phyloP scores from a whole-genome alignment of 2,797 vertebrate genomes.

The Xiphorhynchus erythropygius region DNA sequence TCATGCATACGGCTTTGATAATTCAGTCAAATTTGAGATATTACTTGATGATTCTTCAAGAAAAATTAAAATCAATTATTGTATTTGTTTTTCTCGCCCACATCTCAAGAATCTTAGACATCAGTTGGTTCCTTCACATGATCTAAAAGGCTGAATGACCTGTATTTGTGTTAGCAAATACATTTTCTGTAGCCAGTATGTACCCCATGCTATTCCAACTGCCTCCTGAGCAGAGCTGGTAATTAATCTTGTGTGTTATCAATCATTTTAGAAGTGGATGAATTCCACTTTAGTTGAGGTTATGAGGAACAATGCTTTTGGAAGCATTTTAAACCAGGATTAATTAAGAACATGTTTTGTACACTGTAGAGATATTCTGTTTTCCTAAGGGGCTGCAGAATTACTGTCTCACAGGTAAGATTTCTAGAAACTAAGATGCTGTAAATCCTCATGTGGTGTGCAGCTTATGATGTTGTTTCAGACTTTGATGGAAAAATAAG shows the following conservation, averaged over 20 bases:
- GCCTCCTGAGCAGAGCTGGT: background rate
- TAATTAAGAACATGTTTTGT: background rate
- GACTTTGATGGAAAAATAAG: background rate
- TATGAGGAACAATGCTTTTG: background rate
- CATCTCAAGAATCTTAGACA: background rate
- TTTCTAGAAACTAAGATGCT: background rate
- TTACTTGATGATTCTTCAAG: background rate
- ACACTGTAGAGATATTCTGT: background rate
- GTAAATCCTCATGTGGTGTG: background rate
- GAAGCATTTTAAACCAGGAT: background rate
- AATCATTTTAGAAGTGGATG: background rate
- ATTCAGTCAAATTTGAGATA: background rate
- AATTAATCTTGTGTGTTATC: background rate
- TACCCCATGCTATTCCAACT: background rate
- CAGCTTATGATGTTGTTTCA: background rate
- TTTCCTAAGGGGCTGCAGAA: background rate
- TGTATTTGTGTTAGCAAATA: background rate
- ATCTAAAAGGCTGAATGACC: background rate
- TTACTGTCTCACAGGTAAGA: background rate
- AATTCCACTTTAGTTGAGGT: background rate
- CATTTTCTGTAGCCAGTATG: background rate
- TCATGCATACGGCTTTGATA: background rate
- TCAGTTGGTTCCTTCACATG: background rate
- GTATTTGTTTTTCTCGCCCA: background rate
- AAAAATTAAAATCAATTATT: background rate